Evolutionary conservation across 2,113 vertebrate species (phyloP), one percentile per base, ranked within the genome.

Genomic region (Sciurus niger): DNA sequence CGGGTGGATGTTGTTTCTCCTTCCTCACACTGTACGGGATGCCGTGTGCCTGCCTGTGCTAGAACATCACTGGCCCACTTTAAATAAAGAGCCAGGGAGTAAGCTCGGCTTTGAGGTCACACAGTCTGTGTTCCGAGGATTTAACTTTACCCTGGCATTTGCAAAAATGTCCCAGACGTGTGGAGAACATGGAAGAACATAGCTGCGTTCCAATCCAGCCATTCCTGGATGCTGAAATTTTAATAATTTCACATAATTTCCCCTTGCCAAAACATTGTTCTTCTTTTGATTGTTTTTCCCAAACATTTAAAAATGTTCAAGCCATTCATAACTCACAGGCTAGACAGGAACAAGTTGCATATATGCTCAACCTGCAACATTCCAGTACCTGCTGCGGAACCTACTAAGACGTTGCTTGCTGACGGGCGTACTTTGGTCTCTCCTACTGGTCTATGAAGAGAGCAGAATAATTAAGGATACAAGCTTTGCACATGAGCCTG

Each of bases 71-170:
- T 17, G 30, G n/a, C 65, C 4, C 43, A 13, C 10, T 4, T 58
- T 53, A 16, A 53, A 70, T n/a, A 4, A 55, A 88, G 43, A 11
- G 4, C 9, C 40, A 8, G 1, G 72, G 51, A 6, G 51, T 55
- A 34, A 72, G 46, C 12, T 22, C 0, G 32, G 40, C 70, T 77
- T 17, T 65, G 14, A 30, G 83, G 30, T 18, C 18, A 0, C 0
- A 24, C 1, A 0, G 12, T 60, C 14, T 74, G 40, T 67, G 25
- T 77, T 14, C 40, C 32, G 16, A 20, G 17, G 6, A 14, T 24
- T 48, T 12, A 2, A 7, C 72, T 51, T 67, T 17, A 5, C 28
- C 9, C 14, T 0, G 1, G 22, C 1, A 68, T 18, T 17, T 1
- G 65, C 63, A 58, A 6, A 87, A 11, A 34, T 0, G 7, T 34